A percentile compares a stretch with the other conserved stretches of the same genome.
Evolutionary conservation across 2,113 vertebrate genomes (phyloP).

Genomic region (Hucho hucho): DNA sequence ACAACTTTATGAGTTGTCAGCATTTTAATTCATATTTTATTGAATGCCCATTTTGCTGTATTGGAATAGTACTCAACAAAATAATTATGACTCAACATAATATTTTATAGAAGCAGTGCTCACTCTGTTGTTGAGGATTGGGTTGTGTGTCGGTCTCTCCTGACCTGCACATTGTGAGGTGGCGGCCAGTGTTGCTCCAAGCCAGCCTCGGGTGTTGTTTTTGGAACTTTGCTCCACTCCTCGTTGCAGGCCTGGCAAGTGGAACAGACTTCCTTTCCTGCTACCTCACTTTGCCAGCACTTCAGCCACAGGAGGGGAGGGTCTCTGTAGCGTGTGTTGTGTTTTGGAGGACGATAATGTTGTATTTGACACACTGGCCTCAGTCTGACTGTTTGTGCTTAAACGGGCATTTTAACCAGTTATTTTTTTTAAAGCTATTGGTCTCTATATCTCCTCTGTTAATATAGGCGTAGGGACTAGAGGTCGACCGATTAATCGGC

Average conservation of each 20-base stretch:
- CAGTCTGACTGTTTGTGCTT: too few species aligned
- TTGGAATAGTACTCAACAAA: too few species aligned
- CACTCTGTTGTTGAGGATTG: not conserved
- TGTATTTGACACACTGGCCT: too few species aligned
- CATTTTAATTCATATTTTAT: too few species aligned
- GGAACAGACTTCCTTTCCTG: slow-evolving; percentile 50
- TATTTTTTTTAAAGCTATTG: too few species aligned
- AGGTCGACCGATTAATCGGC: too few species aligned
- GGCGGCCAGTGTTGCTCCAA: slow-evolving; percentile 27
- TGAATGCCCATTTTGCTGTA: too few species aligned
- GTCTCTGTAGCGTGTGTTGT: slow-evolving; percentile 7
- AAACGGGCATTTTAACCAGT: too few species aligned
- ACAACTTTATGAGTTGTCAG: too few species aligned
- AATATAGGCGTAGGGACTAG: too few species aligned
- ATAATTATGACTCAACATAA: slow-evolving; percentile 8
- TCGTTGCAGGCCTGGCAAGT: slow-evolving; percentile 41
- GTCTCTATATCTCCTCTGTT: too few species aligned
- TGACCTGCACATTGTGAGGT: slow-evolving; percentile 17
- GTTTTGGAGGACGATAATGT: too few species aligned
- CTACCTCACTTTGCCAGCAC: slow-evolving; percentile 40
- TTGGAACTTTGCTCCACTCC: slow-evolving; percentile 47
- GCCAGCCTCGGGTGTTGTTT: slow-evolving; percentile 57
- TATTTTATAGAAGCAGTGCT: slow-evolving; percentile 32
- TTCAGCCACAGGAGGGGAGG: slow-evolving; percentile 35
- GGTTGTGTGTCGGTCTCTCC: not conserved